phyloP scores from a whole-genome alignment of 2,113 vertebrate genomes.

The Coregonus clupeaformis region DNA sequence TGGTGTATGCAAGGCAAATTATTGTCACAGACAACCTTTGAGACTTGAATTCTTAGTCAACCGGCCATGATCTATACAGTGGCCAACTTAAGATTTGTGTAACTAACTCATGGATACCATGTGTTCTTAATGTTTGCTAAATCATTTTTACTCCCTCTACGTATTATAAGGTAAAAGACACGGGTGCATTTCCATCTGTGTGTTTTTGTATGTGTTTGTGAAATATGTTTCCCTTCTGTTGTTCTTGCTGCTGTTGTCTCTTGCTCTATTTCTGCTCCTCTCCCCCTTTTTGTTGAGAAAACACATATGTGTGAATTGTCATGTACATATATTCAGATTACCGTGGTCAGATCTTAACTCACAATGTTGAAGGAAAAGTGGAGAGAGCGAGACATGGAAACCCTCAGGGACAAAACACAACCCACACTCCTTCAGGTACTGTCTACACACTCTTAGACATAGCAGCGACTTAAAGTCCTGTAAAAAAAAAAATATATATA shows the following conservation, averaged over 20 bases:
- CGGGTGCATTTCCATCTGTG: not conserved
- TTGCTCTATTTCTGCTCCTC: slow-evolving; percentile 39
- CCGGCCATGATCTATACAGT: slow-evolving; percentile 23
- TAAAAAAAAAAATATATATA: slow-evolving; percentile 38
- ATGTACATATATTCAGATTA: slow-evolving; percentile 8
- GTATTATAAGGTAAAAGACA: slow-evolving; percentile 31
- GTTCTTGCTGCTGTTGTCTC: slow-evolving; percentile 28
- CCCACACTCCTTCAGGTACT: slow-evolving; percentile 87
- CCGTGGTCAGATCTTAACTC: slow-evolving; percentile 28
- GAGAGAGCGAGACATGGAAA: slow-evolving; percentile 55
- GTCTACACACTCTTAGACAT: slow-evolving; percentile 73
- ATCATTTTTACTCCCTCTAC: slow-evolving; percentile 1
- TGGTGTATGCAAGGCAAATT: slow-evolving; percentile 37
- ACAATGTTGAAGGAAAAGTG: slow-evolving; percentile 72
- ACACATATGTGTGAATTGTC: slow-evolving; percentile 36
- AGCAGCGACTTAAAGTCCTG: slow-evolving; percentile 51
- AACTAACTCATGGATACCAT: slow-evolving; percentile 1
- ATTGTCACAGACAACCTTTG: slow-evolving; percentile 36
- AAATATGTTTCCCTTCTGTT: slow-evolving; percentile 32
- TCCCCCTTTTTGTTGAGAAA: slow-evolving; percentile 25
- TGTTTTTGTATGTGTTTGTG: slow-evolving; percentile 28
- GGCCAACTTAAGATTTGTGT: slow-evolving; percentile 24
- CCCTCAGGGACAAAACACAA: slow-evolving; percentile 87
- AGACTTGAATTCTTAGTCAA: slow-evolving; percentile 31
- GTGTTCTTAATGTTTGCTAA: slow-evolving; percentile 15